phyloP scores from a whole-genome alignment of 2,113 vertebrate species.

The Anoplopoma fimbria region DNA sequence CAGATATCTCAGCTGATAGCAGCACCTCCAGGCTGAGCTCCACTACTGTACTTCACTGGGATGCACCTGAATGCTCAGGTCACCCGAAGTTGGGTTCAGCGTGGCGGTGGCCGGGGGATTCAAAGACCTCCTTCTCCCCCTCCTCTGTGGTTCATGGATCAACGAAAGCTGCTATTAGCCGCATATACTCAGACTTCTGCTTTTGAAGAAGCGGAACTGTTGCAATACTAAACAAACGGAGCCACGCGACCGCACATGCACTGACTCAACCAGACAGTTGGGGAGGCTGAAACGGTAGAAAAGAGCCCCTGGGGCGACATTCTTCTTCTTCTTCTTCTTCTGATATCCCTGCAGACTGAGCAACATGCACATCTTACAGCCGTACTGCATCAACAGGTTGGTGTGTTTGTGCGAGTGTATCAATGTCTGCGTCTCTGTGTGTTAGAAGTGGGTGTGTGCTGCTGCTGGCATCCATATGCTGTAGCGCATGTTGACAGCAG shows the following conservation, averaged over 20 bases:
- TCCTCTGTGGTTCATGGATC: not conserved
- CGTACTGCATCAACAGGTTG: constrained; percentile 83
- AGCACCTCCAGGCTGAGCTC: constrained; percentile 9
- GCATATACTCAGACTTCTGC: not conserved
- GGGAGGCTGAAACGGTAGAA: constrained; percentile 35
- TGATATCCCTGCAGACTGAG: constrained; percentile 20
- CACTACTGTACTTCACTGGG: not conserved
- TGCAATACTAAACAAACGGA: not conserved
- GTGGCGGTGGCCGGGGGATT: not conserved
- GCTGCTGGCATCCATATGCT: not conserved
- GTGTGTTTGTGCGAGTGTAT: constrained; percentile 35
- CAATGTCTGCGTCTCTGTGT: not conserved
- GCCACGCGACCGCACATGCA: constrained; percentile 17
- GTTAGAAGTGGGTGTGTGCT: not conserved
- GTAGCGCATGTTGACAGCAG: not conserved
- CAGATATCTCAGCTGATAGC: constrained; percentile 11
- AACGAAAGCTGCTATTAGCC: not conserved
- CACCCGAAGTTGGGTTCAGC: constrained; percentile 4
- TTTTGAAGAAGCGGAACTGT: constrained; percentile 1
- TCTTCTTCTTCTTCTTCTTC: not conserved
- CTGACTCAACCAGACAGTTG: not conserved
- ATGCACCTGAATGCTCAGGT: not conserved
- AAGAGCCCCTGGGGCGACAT: not conserved
- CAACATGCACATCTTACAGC: constrained; percentile 81
- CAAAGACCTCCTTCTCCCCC: not conserved